Evolutionary conservation across 2,888 invertebrate genomes (phyloP), one percentile per base, ranked within the genome.

Genomic region (Eucera pruinosa): DNA sequence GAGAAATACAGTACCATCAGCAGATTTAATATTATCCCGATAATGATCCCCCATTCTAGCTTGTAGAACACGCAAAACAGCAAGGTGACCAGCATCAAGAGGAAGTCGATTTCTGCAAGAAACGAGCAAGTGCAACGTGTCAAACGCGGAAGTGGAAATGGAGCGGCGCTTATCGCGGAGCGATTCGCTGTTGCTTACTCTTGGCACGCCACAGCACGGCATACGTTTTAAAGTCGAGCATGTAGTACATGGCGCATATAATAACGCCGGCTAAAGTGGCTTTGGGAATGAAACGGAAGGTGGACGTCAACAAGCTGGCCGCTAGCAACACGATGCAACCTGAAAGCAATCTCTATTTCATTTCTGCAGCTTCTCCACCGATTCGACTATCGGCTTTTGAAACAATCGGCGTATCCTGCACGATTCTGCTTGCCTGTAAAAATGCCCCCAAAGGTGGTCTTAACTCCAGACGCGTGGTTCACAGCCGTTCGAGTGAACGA

Each of bases 401-500:
- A n/a, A n/a, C n/a, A n/a, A n/a, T n/a, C n/a, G n/a, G n/a, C n/a
- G n/a, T n/a, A n/a, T n/a, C n/a, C n/a, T n/a, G n/a, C n/a, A n/a
- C n/a, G n/a, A n/a, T n/a, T n/a, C n/a, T n/a, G 30, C 65, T 69
- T 64, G 87, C 89, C 89, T 73, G 97, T 97, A 47, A 96, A 94
- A 23, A 96, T 92, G 1, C 97, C 97, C 0, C 97, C 97, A 0
- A 96, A 93, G 0, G 97, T 95, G 0, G 97, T 97, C 81, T 94
- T 94, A 0, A 97, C 98, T 0, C 98, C 98, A 70, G 97, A 96
- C 43, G 97, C 96, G 89, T 97, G 95, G 93, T 98, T 98, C 20
- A 98, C 95, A 2, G 98, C 98, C 0, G 97, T 96, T 77, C 97
- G 93, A 0, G 97, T 96, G 92, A 97, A 97, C 0, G 97, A 97